Conservation (phyloP, 2,797 vertebrate genomes). For the Margarornis squamiger region DNA sequence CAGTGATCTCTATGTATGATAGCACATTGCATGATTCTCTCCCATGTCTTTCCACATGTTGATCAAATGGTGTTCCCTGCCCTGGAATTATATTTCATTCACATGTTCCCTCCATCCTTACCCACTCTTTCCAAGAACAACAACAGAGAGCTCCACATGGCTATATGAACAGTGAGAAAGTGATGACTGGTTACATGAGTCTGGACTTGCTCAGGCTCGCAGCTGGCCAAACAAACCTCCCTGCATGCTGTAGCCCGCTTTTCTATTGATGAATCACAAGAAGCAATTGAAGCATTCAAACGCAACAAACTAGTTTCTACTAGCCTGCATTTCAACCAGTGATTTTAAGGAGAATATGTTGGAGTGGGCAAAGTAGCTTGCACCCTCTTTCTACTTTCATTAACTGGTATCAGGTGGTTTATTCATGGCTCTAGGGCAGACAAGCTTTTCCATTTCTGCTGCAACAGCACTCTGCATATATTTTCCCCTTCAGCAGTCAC, state of each 20-base stretch:
- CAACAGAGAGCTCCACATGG: background rate
- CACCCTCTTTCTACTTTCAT: background rate
- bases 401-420: constrained; percentile 1
- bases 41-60: background rate
- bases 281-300: background rate
- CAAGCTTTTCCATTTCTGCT: background rate
- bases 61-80: background rate
- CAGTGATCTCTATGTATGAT: background rate
- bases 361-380: background rate
- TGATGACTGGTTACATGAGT: constrained; percentile 39
- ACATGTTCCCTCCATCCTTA: background rate
- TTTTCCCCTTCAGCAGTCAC: constrained; percentile 8
- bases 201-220: constrained; percentile 58
- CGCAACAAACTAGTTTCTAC: constrained; percentile 40
- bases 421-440: background rate
- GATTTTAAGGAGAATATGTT: background rate
- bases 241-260: constrained; percentile 10
- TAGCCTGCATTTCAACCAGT: background rate
- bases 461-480: background rate
- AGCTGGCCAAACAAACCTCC: constrained; percentile 55
- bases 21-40: background rate
- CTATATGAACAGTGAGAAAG: constrained; percentile 40
- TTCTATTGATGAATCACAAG: constrained; percentile 52
- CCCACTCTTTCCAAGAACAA: constrained; percentile 7
- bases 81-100: background rate